A percentile compares a stretch with the other conserved stretches of the same genome.
These are phyloP conservation scores for Drosophila sproati DNA, from an alignment of 1,140 invertebrate species.

Conservation along the genomic window DNA sequence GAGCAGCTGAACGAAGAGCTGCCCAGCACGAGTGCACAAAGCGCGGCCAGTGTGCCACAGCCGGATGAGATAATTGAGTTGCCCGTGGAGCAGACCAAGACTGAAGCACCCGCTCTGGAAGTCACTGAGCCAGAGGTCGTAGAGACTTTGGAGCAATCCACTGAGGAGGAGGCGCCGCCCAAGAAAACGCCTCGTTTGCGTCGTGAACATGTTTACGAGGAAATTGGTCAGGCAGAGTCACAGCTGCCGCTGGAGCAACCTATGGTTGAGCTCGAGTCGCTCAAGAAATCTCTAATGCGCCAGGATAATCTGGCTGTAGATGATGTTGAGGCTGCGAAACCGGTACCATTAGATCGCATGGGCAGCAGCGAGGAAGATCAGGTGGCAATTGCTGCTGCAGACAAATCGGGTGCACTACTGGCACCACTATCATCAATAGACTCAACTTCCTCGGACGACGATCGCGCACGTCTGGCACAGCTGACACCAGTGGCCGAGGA, in stretches of 20 bases:
- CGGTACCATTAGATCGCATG: constrained; percentile 78
- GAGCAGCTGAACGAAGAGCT: constrained; percentile 43
- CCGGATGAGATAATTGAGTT: constrained; percentile 84
- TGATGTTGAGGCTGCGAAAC: constrained; percentile 69
- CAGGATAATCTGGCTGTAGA: constrained; percentile 67
- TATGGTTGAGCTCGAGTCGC: constrained; percentile 58
- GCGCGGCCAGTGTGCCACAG: constrained; percentile 52
- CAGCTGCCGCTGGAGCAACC: constrained; percentile 60
- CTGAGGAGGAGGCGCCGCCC: constrained; percentile 51
- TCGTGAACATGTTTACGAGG: constrained; percentile 87
- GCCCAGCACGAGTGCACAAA: constrained; percentile 51
- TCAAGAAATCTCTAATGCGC: constrained; percentile 68
- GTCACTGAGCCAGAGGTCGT: constrained; percentile 65
- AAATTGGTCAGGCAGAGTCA: constrained; percentile 84
- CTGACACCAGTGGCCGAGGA: constrained; percentile 75
- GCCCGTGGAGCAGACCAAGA: constrained; percentile 53
- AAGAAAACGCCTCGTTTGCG: constrained; percentile 84
- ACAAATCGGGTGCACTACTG: constrained; percentile 47
- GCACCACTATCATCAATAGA: constrained; percentile 82
- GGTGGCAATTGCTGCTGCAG: constrained; percentile 41
- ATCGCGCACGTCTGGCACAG: constrained; percentile 58
- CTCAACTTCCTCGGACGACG: constrained; percentile 81
- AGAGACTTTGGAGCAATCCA: constrained; percentile 72
- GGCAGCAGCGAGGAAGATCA: constrained; percentile 83
- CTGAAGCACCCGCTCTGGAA: constrained; percentile 49